Base-by-base conservation (phyloP, 2,797 vertebrate species). In the Cyprinella venusta region DNA sequence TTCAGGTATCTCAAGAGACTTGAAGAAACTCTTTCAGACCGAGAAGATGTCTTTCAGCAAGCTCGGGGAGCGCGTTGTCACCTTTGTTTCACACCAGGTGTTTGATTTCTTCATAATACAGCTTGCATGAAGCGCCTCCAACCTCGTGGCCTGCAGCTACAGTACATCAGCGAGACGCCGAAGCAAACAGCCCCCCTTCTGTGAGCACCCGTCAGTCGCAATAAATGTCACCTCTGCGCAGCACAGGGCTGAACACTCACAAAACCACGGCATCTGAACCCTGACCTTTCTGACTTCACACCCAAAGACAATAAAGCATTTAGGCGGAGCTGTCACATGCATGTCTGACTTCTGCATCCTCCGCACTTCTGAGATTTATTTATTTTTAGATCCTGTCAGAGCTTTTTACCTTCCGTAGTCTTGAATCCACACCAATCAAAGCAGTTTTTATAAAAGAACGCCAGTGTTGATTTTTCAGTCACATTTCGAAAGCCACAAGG, bases 181-280 rank as follows among this genome's bases (percentile, higher is more conserved):
- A 79, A 88, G n/a, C 4, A 80, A 82, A 76, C 56, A 56, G 56
- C 80, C 81, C 52, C 59, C 76, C 33, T 40, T 76, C 71, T 85
- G 82, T 48, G 74, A 70, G 67, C 59, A 24, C 72, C 74, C 87
- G 89, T 90, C 88, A 87, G 81, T 36, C 64, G 33, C 74, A 72
- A 65, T 85, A 61, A 61, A 30, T 71, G 78, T 86, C 80, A 82
- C 68, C 30, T 74, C 19, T 56, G 4, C 40, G 12, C 54, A 81
- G 71, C 69, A 48, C 24, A 74, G 30, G 86, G 81, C 88, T 45
- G 19, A 67, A 72, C 26, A 18, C 69, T 87, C 65, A 26, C 36
- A 59, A 54, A 86, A 65, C 83, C 74, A 86, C 30, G 65, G 3
- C 64, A 61, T 76, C 10, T 71, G 36, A 83, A 75, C 67, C 54